phyloP scores from a whole-genome alignment of 2,888 invertebrate genomes.

The Lasioglossum vierecki region DNA sequence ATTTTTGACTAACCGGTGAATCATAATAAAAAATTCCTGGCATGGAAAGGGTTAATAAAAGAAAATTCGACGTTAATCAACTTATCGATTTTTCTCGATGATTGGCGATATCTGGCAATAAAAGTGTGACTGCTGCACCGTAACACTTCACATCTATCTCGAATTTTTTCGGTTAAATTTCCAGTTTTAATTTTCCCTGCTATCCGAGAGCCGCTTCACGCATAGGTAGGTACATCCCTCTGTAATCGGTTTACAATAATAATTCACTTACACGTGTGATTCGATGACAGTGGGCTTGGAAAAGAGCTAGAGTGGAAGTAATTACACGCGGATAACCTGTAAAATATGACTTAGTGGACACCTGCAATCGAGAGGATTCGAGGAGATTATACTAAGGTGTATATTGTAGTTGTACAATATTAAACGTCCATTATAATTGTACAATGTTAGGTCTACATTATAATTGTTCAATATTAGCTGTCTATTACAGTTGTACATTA shows the following conservation, averaged over 20 bases:
- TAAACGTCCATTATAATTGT: background rate
- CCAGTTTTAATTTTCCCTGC: conserved; percentile 28
- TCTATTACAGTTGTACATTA: background rate
- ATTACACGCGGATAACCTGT: conserved; percentile 42
- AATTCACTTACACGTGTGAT: conserved; percentile 52
- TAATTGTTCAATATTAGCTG: background rate
- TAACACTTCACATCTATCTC: conserved; percentile 33
- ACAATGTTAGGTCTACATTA: background rate
- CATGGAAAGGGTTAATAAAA: background rate
- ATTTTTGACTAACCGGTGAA: background rate
- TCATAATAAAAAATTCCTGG: background rate
- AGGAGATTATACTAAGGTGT: background rate
- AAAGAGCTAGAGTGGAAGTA: conserved; percentile 15
- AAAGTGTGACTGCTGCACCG: conserved; percentile 44
- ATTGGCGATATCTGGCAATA: conserved; percentile 12
- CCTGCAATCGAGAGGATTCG: background rate
- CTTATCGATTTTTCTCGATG: conserved; percentile 45
- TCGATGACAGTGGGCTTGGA: conserved; percentile 6
- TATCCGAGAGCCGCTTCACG: conserved; percentile 28
- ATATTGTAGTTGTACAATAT: background rate
- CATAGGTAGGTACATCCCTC: conserved; percentile 27
- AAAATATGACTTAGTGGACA: conserved; percentile 26
- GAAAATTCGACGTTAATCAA: conserved; percentile 32
- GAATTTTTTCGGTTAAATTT: conserved; percentile 39
- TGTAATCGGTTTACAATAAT: conserved; percentile 47